Percentiles rank a stretch among this genome's conserved stretches.
Conservation (phyloP, 2,888 invertebrate species). For the Tiliacea aurago region DNA sequence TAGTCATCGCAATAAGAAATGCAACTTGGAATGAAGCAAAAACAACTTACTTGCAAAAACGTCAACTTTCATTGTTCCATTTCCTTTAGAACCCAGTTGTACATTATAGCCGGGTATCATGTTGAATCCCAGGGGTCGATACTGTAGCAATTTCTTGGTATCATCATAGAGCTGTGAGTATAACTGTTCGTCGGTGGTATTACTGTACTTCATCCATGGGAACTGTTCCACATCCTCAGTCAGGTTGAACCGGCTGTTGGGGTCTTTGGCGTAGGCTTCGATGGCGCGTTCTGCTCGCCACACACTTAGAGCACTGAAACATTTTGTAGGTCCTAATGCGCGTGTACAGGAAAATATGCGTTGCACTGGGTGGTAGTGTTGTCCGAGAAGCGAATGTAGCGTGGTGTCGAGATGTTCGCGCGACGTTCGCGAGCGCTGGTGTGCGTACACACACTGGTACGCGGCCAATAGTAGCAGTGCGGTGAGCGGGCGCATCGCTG, state of each 20-base stretch:
- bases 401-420: conserved; percentile 68
- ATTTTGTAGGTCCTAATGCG: conserved; percentile 86
- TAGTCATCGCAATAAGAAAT: neutral
- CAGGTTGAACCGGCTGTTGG: conserved; percentile 67
- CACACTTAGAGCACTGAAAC: conserved; percentile 89
- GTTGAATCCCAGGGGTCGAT: conserved; percentile 86
- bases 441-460: conserved; percentile 74
- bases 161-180: conserved; percentile 86
- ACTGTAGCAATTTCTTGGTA: conserved; percentile 87
- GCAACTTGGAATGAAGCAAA: neutral
- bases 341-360: conserved; percentile 75
- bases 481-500: conserved; percentile 87
- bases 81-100: conserved; percentile 87
- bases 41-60: conserved; percentile 85
- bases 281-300: conserved; percentile 87
- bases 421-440: conserved; percentile 70
- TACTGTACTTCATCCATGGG: conserved; percentile 83
- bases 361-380: conserved; percentile 64
- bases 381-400: conserved; percentile 67
- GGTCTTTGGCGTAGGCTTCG: conserved; percentile 61
- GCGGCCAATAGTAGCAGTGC: conserved; percentile 80
- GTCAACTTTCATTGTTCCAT: conserved; percentile 87
- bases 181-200: conserved; percentile 86
- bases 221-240: conserved; percentile 80
- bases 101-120: conserved; percentile 88